Evolutionary conservation across 2,113 vertebrate genomes (phyloP).

Genomic region (Trogon melanurus): DNA sequence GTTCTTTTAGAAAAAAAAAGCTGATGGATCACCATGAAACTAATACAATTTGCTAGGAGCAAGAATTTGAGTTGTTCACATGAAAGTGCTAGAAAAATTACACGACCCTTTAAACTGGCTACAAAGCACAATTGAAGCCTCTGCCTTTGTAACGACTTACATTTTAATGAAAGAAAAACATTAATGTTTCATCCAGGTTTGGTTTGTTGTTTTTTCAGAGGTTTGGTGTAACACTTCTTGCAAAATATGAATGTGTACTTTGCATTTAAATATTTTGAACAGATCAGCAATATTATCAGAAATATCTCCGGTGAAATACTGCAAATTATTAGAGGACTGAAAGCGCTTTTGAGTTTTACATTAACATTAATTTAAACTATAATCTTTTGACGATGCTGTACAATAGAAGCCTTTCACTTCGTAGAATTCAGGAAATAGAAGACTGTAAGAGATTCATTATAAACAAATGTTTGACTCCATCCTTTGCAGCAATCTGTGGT

Average conservation of each 20-base stretch:
- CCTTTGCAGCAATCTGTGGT: not conserved
- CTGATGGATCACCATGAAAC: not conserved
- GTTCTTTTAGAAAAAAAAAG: not conserved
- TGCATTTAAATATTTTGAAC: not conserved
- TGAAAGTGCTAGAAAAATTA: not conserved
- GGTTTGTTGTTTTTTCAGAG: not conserved
- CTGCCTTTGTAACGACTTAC: not conserved
- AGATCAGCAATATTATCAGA: not conserved
- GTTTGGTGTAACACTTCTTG: not conserved
- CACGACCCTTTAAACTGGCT: not conserved
- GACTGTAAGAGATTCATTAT: not conserved
- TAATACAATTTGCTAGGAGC: not conserved
- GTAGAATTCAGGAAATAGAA: not conserved
- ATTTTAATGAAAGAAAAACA: not conserved
- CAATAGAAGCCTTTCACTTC: not conserved
- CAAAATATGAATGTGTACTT: not conserved
- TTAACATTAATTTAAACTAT: not conserved
- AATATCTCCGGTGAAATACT: not conserved
- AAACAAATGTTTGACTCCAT: not conserved
- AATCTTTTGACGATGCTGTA: not conserved
- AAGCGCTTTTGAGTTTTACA: not conserved
- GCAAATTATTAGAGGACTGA: not conserved
- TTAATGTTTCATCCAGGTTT: not conserved
- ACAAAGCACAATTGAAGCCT: not conserved
- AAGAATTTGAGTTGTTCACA: not conserved